Evolutionary conservation across 1,140 invertebrate species (phyloP).

Genomic region (Halictus rubicundus): DNA sequence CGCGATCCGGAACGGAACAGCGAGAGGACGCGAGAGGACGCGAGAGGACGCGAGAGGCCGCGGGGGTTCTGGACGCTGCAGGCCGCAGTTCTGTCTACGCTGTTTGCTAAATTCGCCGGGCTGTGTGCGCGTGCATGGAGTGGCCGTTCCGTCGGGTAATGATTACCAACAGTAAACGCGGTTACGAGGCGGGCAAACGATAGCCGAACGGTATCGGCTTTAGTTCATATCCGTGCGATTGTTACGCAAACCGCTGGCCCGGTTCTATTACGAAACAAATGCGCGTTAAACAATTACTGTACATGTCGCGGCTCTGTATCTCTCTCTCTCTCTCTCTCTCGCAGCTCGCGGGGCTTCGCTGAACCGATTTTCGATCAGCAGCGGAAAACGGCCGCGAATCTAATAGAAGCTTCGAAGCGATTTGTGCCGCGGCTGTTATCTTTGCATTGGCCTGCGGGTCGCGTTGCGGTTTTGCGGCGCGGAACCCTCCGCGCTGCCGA

Average conservation of each 20-base stretch:
- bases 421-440: background rate
- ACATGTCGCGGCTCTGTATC: background rate
- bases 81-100: too few relatives aligned
- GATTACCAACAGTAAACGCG: conserved; percentile 49
- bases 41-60: background rate
- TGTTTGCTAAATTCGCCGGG: conserved; percentile 40
- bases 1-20: background rate
- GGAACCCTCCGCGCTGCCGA: background rate
- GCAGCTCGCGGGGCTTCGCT: too few relatives aligned
- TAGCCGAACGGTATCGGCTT: conserved; percentile 44
- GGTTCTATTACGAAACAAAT: conserved; percentile 54
- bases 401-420: background rate
- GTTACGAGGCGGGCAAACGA: conserved; percentile 52
- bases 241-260: conserved; percentile 43
- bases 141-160: conserved; percentile 51
- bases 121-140: conserved; percentile 6
- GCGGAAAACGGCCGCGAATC: background rate
- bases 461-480: background rate
- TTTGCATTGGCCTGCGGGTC: background rate
- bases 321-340: too few relatives aligned
- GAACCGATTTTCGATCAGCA: conserved; percentile 13
- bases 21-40: background rate
- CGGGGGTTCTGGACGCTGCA: too few relatives aligned
- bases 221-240: conserved; percentile 54
- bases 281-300: conserved; percentile 51